phyloP scores from a whole-genome alignment of 23 tunicate species.

The Halocynthia aurantium region DNA sequence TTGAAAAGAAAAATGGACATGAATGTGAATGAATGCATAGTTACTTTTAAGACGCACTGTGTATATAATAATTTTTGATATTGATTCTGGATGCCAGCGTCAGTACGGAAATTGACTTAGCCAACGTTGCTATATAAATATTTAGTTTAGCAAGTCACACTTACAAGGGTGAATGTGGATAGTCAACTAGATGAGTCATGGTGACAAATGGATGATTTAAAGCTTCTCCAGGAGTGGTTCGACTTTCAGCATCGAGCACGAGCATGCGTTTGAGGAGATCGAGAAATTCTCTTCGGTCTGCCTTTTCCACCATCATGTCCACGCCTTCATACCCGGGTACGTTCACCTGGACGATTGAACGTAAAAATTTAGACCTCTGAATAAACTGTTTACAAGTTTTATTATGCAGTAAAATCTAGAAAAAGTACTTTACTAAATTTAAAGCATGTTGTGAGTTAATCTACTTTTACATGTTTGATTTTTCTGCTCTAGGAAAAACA shows the following conservation, averaged over 20 bases:
- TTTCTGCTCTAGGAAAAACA: too few species aligned
- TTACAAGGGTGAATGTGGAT: constrained; percentile 64
- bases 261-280: constrained; percentile 74
- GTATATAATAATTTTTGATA: too few species aligned
- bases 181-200: constrained; percentile 76
- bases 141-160: constrained; percentile 1
- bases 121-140: neutral
- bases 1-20: neutral
- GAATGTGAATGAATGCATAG: too few species aligned
- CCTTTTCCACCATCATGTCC: constrained; percentile 85
- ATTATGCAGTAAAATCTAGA: too few species aligned
- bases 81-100: too few species aligned
- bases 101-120: too few species aligned
- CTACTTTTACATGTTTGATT: too few species aligned
- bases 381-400: too few species aligned
- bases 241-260: constrained; percentile 65
- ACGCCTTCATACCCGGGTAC: constrained; percentile 70
- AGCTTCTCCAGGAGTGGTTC: constrained; percentile 89
- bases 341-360: constrained; percentile 43
- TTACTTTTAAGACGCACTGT: too few species aligned
- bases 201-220: constrained; percentile 75
- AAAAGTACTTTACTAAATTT: too few species aligned
- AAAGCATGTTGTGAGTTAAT: too few species aligned
- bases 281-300: constrained; percentile 82
- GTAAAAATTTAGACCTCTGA: too few species aligned